Conservation (phyloP, 1,140 invertebrate genomes). For the Caenorhabditis brenneri region DNA sequence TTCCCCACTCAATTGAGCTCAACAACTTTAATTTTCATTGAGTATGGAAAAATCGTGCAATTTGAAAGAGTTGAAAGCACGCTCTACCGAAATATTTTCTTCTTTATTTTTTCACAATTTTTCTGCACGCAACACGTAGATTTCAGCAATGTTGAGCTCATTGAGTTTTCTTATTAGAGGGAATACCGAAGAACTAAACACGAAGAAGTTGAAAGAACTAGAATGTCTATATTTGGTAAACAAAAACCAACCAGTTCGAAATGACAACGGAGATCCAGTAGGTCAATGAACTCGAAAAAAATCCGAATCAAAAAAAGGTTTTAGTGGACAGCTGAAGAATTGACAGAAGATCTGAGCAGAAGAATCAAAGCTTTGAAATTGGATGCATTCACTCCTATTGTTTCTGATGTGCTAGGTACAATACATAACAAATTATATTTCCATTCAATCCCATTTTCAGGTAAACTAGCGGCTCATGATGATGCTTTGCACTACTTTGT, state of each 20-base stretch:
- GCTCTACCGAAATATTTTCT: neutral
- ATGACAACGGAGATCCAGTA: neutral
- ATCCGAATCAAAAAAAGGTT: neutral
- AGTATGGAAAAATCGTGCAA: too few species aligned
- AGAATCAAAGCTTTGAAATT: neutral
- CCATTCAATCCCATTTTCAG: neutral
- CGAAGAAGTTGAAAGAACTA: neutral
- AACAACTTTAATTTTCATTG: too few species aligned
- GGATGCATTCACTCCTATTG: neutral
- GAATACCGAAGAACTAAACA: neutral
- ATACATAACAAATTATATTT: too few species aligned
- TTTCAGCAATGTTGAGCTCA: slow-evolving; percentile 14
- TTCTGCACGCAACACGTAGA: too few species aligned
- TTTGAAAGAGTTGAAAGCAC: too few species aligned
- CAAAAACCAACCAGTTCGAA: neutral
- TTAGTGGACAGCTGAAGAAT: neutral
- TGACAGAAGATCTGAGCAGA: neutral
- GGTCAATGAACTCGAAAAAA: neutral
- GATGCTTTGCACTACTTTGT: slow-evolving; percentile 17
- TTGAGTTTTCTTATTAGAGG: neutral
- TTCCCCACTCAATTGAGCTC: too few species aligned
- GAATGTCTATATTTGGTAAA: neutral
- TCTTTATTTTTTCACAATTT: neutral
- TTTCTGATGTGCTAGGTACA: neutral
- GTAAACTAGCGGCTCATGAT: neutral